phyloP scores from a whole-genome alignment of 2,113 vertebrate species.

The Sitta europaea region DNA sequence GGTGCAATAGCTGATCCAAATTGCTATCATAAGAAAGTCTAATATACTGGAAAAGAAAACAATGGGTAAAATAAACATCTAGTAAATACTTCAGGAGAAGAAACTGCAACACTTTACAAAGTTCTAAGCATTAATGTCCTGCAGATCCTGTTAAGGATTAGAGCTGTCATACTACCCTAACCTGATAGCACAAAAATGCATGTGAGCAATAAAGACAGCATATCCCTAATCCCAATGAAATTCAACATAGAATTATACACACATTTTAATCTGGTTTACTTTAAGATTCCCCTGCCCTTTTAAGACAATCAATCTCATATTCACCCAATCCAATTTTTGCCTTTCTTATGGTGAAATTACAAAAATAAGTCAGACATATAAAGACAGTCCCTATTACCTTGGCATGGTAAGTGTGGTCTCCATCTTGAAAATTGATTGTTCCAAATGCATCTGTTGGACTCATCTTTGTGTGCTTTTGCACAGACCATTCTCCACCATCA shows the following conservation, averaged over 20 bases:
- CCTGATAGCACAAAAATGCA: not conserved
- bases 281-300: not conserved
- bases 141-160: not conserved
- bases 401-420: constrained; percentile 85
- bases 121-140: not conserved
- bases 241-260: not conserved
- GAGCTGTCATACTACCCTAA: not conserved
- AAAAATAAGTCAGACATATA: not conserved
- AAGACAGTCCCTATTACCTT: constrained; percentile 72
- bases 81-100: not conserved
- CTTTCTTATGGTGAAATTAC: not conserved
- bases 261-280: not conserved
- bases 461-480: constrained; percentile 80
- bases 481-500: constrained; percentile 80
- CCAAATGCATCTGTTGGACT: constrained; percentile 91
- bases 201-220: not conserved
- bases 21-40: constrained; percentile 87
- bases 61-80: not conserved
- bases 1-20: constrained; percentile 81
- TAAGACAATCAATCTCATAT: not conserved
- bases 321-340: not conserved
- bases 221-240: fast-evolving
- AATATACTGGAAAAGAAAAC: constrained; percentile 79
- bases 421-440: constrained; percentile 90
- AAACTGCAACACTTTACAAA: not conserved